Evolutionary conservation across 2,888 invertebrate species (phyloP).

Genomic region (Apomyelois bistriatella): DNA sequence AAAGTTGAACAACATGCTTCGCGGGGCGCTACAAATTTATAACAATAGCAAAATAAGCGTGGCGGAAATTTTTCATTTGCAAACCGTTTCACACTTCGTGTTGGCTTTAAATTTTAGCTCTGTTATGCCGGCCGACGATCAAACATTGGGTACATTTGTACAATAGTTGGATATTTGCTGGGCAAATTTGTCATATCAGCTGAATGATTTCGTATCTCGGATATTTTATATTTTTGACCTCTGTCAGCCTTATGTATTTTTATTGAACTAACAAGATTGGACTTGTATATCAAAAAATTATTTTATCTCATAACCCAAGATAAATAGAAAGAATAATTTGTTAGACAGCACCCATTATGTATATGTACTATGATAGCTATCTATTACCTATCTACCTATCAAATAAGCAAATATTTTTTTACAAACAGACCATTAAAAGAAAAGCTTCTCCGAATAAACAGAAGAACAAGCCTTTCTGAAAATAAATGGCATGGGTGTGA

Average conservation of each 20-base stretch:
- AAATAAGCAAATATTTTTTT: too few species aligned
- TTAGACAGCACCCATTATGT: too few species aligned
- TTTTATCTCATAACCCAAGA: too few species aligned
- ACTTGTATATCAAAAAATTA: too few species aligned
- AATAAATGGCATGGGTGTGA: too few species aligned
- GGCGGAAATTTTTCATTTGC: slow-evolving; percentile 71
- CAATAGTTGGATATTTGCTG: slow-evolving; percentile 14
- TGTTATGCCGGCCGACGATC: slow-evolving; percentile 35
- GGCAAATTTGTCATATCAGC: slow-evolving; percentile 10
- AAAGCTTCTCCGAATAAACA: too few species aligned
- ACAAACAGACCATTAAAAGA: too few species aligned
- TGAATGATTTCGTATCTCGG: not conserved
- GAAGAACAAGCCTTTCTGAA: too few species aligned
- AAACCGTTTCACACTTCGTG: slow-evolving; percentile 66
- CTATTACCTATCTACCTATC: too few species aligned
- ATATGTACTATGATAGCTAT: too few species aligned
- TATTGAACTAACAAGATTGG: too few species aligned
- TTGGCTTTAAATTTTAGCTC: slow-evolving; percentile 58
- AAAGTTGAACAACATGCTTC: slow-evolving; percentile 36
- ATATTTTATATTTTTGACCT: not conserved
- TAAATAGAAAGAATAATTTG: too few species aligned
- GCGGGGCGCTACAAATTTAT: slow-evolving; percentile 54
- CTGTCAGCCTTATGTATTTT: not conserved
- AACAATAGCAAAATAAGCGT: slow-evolving; percentile 66
- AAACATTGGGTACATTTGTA: slow-evolving; percentile 36